Conservation (phyloP, 2,888 invertebrate species). For the Phania funesta region DNA sequence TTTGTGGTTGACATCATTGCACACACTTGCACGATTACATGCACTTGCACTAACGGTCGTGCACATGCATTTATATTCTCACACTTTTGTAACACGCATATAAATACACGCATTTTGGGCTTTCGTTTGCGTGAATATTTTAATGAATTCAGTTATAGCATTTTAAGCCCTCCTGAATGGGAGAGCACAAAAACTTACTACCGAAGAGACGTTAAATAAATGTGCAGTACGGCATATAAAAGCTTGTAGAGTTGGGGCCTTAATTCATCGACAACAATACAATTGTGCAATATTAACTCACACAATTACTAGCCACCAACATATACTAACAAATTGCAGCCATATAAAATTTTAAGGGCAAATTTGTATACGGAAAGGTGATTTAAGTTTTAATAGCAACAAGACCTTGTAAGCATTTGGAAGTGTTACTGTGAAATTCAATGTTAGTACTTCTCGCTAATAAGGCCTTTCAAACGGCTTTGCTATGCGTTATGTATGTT, state of each 20-base stretch:
- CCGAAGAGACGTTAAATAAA: no score
- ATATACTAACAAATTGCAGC: background rate
- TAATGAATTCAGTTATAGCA: conserved; percentile 31
- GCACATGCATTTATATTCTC: background rate
- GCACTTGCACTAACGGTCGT: background rate
- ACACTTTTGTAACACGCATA: background rate
- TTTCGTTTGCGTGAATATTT: conserved; percentile 9
- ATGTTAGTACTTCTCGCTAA: no score
- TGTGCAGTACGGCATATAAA: no score
- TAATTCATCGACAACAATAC: background rate
- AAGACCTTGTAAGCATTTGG: no score
- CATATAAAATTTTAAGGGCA: no score
- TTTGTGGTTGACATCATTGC: conserved; percentile 56
- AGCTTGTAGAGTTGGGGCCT: no score
- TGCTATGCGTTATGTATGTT: background rate
- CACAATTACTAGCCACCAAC: background rate
- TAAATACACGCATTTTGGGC: no score
- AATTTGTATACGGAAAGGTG: no score
- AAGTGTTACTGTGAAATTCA: no score
- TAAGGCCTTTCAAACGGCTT: background rate
- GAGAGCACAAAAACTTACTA: no score
- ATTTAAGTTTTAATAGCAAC: no score
- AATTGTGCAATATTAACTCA: conserved; percentile 13
- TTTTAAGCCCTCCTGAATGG: no score
- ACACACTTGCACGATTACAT: background rate